Conservation (phyloP, 2,113 vertebrate species). For the Aptenodytes forsteri region DNA sequence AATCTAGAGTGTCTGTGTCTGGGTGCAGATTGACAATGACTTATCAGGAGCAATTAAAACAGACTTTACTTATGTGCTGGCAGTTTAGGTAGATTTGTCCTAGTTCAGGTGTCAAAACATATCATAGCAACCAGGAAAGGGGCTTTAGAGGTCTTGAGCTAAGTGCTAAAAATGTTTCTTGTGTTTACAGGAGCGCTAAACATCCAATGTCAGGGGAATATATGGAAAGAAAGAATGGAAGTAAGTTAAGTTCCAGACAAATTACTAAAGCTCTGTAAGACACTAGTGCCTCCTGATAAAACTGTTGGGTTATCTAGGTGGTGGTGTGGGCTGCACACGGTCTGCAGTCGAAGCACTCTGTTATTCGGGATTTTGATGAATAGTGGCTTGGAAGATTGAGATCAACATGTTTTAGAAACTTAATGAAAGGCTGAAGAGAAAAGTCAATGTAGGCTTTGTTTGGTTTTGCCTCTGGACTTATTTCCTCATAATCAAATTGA, state of each 20-base stretch:
- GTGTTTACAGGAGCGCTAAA: not conserved
- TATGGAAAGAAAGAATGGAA: not conserved
- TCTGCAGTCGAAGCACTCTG: not conserved
- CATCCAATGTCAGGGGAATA: not conserved
- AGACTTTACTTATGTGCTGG: not conserved
- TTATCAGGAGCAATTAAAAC: not conserved
- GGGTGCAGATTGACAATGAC: accelerated
- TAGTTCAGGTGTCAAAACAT: not conserved
- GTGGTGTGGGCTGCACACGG: accelerated
- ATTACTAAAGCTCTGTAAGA: not conserved
- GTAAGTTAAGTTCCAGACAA: not conserved
- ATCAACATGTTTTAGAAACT: not conserved
- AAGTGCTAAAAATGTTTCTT: not conserved
- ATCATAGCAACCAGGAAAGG: not conserved
- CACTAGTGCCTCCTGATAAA: not conserved
- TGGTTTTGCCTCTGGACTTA: not conserved
- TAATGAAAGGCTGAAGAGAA: not conserved
- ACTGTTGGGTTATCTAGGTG: not conserved
- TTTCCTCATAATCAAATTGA: not conserved
- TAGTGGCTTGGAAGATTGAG: not conserved
- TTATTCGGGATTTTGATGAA: not conserved
- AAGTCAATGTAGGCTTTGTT: not conserved
- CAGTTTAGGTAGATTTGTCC: not conserved
- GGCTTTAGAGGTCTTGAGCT: not conserved
- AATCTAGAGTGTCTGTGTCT: not conserved